Evolutionary conservation across 2,113 vertebrate species (phyloP).

Genomic region (Corythornis vintsioides): DNA sequence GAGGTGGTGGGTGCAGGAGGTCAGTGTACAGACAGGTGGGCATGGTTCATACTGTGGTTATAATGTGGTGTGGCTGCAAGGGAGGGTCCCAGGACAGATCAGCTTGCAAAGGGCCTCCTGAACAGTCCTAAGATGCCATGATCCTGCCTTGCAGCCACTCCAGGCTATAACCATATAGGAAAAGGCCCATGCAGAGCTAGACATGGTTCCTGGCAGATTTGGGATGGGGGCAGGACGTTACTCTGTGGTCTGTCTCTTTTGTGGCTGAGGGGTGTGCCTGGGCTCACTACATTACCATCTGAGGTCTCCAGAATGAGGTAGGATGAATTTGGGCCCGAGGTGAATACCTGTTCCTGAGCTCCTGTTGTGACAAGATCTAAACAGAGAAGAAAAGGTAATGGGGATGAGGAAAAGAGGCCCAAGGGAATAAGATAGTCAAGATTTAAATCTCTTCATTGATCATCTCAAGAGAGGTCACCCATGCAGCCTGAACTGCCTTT

Average conservation of each 20-base stretch:
- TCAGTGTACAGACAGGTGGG: neutral
- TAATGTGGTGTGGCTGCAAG: rapidly evolving
- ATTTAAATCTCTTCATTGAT: neutral
- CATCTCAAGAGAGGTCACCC: neutral
- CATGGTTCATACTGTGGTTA: neutral
- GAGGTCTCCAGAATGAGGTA: neutral
- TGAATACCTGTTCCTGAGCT: neutral
- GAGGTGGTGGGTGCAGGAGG: neutral
- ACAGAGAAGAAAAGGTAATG: neutral
- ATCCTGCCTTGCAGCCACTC: neutral
- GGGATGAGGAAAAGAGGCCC: neutral
- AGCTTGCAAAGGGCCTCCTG: neutral
- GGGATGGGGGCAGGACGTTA: neutral
- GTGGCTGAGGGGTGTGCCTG: neutral
- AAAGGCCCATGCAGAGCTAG: neutral
- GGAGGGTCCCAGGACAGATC: neutral
- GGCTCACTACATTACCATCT: rapidly evolving
- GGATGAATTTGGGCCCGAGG: neutral
- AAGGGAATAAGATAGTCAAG: neutral
- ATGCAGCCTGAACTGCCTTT: neutral
- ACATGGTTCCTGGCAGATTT: neutral
- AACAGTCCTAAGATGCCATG: neutral
- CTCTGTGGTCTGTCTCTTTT: neutral
- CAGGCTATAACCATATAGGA: rapidly evolving
- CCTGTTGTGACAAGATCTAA: neutral